Evolutionary conservation across 2,113 vertebrate genomes (phyloP), one percentile per base, ranked within the genome.

Genomic region (Tauraco erythrolophus): DNA sequence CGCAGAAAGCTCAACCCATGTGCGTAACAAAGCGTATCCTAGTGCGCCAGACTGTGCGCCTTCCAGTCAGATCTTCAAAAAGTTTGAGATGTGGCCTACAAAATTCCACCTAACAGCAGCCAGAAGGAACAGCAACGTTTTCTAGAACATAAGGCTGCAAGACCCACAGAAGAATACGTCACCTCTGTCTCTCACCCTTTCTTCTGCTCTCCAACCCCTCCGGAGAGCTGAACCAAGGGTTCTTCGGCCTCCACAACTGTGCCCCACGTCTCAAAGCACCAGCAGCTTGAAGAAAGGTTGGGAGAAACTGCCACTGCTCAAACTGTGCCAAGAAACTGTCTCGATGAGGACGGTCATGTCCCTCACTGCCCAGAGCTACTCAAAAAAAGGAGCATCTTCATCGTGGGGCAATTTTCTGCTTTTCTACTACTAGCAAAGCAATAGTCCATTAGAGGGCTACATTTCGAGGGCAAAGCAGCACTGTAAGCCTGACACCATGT

Each of bases 381-480:
- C 7, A 1, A 14, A 71, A 33, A 50, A 76, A 87, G 62, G 18
- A 58, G 19, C 21, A 54, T 9, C 77, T 46, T 33, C 61, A 12
- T 5, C 4, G 0, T 1, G 13, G 50, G 57, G 39, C 4, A 0
- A 50, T 48, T 41, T 82, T 54, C 51, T 68, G 61, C 74, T 74
- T 41, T 31, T 12, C 62, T 45, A 37, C 19, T 58, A 2, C 60
- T 19, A 37, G 18, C 25, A 68, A 62, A 37, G 80, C 53, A 19
- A 33, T 1, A 11, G 46, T 48, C 30, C 2, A 15, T 5, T n/a
- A 31, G 0, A 69, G 4, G 54, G 66, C 2, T 16, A 88, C 41
- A 4, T 51, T 48, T 79, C 89, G 95, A 95, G 91, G 91, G 82
- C 91, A 80, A 65, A 96, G 94, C 74, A 43, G 77, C 6, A 4